A percentile compares a stretch with the other conserved stretches of the same genome.
These are phyloP conservation scores for Actinia tenebrosa DNA, from an alignment of 64 coral and sea anemone genomes.

Conservation along the genomic window DNA sequence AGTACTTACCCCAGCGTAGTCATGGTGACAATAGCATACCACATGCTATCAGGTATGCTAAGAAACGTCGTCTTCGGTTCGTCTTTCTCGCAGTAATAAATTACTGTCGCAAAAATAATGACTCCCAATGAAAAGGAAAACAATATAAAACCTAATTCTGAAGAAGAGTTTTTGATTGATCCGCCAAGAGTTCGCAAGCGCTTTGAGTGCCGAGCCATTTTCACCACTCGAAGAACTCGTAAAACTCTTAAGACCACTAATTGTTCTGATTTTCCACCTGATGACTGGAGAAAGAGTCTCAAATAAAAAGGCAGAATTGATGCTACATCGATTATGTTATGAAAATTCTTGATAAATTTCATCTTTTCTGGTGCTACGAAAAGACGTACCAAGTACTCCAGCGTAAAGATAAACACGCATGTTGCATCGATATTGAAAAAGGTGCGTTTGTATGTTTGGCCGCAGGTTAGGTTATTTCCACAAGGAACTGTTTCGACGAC, in stretches of 20 bases:
- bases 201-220: slow-evolving; percentile 83
- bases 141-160: slow-evolving; percentile 85
- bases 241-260: slow-evolving; percentile 68
- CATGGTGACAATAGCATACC: slow-evolving; percentile 95
- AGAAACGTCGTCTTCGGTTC: slow-evolving; percentile 62
- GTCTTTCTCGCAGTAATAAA: slow-evolving; percentile 87
- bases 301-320: slow-evolving; percentile 85
- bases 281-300: neutral
- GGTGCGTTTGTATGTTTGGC: slow-evolving; percentile 43
- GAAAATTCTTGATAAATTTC: slow-evolving; percentile 73
- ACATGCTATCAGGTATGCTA: slow-evolving; percentile 92
- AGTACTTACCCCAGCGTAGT: slow-evolving; percentile 90
- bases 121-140: slow-evolving; percentile 88
- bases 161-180: slow-evolving; percentile 87
- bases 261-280: slow-evolving; percentile 42
- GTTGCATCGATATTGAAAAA: slow-evolving; percentile 65
- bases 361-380: slow-evolving; percentile 57
- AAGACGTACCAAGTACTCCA: slow-evolving; percentile 81
- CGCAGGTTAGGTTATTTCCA: slow-evolving; percentile 58
- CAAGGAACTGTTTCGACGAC: slow-evolving; percentile 80
- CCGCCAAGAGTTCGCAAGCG: slow-evolving; percentile 71
- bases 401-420: slow-evolving; percentile 68
- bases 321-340: slow-evolving; percentile 76
- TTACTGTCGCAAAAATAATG: slow-evolving; percentile 88
- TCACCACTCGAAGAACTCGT: slow-evolving; percentile 83